Conservation (phyloP, 2,888 invertebrate genomes). For the Salpingus planirostris region DNA sequence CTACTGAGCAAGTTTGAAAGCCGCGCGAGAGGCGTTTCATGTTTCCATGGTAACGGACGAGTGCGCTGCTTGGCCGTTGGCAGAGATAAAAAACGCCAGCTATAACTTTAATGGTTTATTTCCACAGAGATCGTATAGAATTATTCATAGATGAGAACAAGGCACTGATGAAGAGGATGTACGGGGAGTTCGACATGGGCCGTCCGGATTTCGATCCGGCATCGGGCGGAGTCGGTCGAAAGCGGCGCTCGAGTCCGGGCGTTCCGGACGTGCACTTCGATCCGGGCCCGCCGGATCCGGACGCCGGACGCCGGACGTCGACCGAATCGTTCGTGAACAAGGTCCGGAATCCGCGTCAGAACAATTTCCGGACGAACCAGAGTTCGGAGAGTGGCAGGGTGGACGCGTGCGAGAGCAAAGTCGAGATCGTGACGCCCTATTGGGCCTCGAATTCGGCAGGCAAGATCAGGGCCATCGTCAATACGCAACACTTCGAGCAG, state of each 20-base stretch:
- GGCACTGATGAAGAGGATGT: slow-evolving; percentile 87
- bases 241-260: slow-evolving; percentile 40
- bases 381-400: slow-evolving; percentile 54
- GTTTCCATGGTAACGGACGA: no score
- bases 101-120: no score
- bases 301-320: slow-evolving; percentile 6
- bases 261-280: slow-evolving; percentile 52
- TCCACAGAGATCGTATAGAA: slow-evolving; percentile 83
- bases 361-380: slow-evolving; percentile 43
- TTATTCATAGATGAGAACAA: slow-evolving; percentile 91
- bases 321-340: slow-evolving; percentile 47
- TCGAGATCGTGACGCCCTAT: slow-evolving; percentile 88
- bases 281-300: slow-evolving; percentile 38
- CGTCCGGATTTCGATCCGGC: slow-evolving; percentile 39
- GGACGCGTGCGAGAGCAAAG: slow-evolving; percentile 85
- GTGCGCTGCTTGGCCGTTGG: no score
- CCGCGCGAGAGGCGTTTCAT: no score
- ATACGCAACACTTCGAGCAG: slow-evolving; percentile 91
- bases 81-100: no score
- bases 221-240: slow-evolving; percentile 35
- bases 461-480: slow-evolving; percentile 84
- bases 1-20: no score
- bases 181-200: slow-evolving; percentile 73
- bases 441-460: slow-evolving; percentile 92
- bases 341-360: slow-evolving; percentile 48